A percentile compares a stretch with the other conserved stretches of the same genome.
Evolutionary conservation across 2,888 invertebrate genomes (phyloP).

Genomic region (Aphidoletes aphidimyza): DNA sequence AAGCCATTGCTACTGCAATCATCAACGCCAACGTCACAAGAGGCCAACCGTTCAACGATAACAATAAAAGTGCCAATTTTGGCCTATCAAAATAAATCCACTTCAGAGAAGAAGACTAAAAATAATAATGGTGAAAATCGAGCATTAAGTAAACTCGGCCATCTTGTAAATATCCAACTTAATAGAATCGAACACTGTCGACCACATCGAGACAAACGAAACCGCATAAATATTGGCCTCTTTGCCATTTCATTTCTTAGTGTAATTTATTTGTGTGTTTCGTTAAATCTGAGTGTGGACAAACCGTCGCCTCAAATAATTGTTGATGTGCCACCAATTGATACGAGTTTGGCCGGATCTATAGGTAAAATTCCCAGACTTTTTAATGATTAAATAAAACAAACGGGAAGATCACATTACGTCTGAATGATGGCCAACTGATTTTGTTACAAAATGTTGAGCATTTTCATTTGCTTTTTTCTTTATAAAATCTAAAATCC

Average conservation of each 20-base stretch:
- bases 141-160: neutral
- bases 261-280: conserved; percentile 54
- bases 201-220: conserved; percentile 55
- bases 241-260: conserved; percentile 40
- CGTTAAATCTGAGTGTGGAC: neutral
- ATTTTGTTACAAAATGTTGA: too few relatives aligned
- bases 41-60: neutral
- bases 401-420: too few relatives aligned
- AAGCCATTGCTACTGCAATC: conserved; percentile 21
- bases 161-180: neutral
- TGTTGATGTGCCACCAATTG: conserved; percentile 56
- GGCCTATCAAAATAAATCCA: neutral
- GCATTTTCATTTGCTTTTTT: too few relatives aligned
- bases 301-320: conserved; percentile 55
- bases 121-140: neutral
- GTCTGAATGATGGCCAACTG: too few relatives aligned
- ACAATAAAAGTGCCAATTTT: neutral
- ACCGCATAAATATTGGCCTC: conserved; percentile 55
- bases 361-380: conserved; percentile 54
- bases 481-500: too few relatives aligned
- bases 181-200: conserved; percentile 45
- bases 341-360: conserved; percentile 55
- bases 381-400: neutral
- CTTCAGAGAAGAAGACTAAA: too few relatives aligned
- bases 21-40: neutral